These are phyloP conservation scores for Xenopus tropicalis DNA, from an alignment of 2,113 vertebrate genomes.

Conservation along the genomic window DNA sequence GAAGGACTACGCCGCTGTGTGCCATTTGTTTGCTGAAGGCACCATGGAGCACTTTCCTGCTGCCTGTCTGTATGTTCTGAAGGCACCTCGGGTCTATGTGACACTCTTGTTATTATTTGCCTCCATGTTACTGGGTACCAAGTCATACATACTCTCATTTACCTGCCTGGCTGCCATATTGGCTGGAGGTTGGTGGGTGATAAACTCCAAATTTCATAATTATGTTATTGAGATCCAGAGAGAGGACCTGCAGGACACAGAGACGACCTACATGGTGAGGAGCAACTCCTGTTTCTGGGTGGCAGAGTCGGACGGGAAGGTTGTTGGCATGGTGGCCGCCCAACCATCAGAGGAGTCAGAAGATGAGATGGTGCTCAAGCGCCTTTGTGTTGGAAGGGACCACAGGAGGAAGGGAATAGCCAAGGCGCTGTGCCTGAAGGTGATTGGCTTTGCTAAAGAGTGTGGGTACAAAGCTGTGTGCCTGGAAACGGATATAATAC, in stretches of 20 bases:
- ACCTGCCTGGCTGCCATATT: not conserved
- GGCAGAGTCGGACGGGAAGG: constrained; percentile 50
- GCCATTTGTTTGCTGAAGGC: constrained; percentile 5
- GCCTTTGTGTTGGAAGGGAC: constrained; percentile 26
- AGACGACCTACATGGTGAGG: constrained; percentile 35
- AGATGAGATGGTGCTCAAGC: constrained; percentile 9
- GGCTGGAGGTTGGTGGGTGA: constrained; percentile 14
- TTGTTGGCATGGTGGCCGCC: constrained; percentile 49
- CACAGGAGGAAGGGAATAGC: constrained; percentile 38
- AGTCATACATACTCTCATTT: constrained; percentile 27
- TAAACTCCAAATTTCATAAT: not conserved
- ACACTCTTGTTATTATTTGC: constrained; percentile 5
- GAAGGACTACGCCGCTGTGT: not conserved
- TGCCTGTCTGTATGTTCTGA: not conserved
- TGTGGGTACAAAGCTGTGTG: constrained; percentile 36
- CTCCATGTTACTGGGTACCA: not conserved
- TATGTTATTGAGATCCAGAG: rapidly evolving
- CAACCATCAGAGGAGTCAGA: rapidly evolving
- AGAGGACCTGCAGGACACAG: constrained; percentile 46
- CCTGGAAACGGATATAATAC: not conserved
- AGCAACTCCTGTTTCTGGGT: constrained; percentile 55
- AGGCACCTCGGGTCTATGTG: not conserved
- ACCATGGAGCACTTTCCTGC: not conserved
- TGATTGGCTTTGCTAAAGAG: constrained; percentile 30
- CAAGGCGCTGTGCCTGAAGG: constrained; percentile 34